Percentiles rank a stretch among this genome's conserved stretches.
Conservation (phyloP, 2,113 vertebrate species). For the Casuarius casuarius region DNA sequence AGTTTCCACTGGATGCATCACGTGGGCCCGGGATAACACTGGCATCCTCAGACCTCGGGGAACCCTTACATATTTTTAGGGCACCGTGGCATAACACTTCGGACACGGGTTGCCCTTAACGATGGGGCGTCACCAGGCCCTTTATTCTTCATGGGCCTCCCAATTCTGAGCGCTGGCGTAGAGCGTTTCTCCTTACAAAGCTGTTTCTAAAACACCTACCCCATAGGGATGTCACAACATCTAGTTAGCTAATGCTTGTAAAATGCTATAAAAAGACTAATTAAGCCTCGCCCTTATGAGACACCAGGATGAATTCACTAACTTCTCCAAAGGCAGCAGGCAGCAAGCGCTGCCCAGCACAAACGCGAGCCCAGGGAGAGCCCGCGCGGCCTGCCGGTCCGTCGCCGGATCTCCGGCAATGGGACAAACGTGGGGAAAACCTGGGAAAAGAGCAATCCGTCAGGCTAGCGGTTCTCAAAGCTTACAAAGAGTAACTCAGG, state of each 20-base stretch:
- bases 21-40: fast-evolving
- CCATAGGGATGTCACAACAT: not conserved
- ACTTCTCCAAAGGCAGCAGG: not conserved
- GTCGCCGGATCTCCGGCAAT: fast-evolving
- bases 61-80: fast-evolving
- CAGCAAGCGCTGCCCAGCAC: fast-evolving
- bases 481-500: too few species aligned
- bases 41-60: fast-evolving
- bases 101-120: fast-evolving
- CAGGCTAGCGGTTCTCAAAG: not conserved
- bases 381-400: not conserved
- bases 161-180: fast-evolving
- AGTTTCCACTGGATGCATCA: fast-evolving
- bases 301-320: not conserved
- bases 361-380: not conserved
- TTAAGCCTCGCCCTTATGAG: not conserved
- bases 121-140: fast-evolving
- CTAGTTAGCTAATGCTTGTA: not conserved
- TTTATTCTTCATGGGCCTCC: not conserved
- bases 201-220: not conserved
- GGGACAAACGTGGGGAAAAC: not conserved
- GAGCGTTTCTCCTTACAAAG: too few species aligned
- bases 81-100: fast-evolving
- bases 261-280: not conserved
- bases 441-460: not conserved